phyloP scores from a whole-genome alignment of 2,888 invertebrate genomes.

The Aleiodes leptofemur region DNA sequence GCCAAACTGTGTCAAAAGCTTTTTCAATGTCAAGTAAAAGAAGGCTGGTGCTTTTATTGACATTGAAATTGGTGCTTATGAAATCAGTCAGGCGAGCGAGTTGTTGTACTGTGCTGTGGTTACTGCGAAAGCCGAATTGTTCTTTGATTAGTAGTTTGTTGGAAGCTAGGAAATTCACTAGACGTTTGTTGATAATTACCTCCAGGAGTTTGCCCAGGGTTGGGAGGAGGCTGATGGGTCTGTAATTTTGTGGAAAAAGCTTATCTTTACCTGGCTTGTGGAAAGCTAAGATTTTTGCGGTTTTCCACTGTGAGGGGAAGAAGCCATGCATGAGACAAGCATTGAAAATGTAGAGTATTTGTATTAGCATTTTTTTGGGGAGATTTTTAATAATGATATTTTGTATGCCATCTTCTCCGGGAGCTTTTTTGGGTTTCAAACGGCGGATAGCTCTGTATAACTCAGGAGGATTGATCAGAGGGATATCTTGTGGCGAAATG shows the following conservation, averaged over 20 bases:
- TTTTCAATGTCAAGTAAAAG: no score
- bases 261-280: not conserved
- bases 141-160: not conserved
- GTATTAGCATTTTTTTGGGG: constrained; percentile 13
- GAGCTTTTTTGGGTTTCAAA: constrained; percentile 34
- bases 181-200: not conserved
- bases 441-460: not conserved
- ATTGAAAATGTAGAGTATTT: constrained; percentile 1
- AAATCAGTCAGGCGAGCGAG: not conserved
- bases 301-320: constrained; percentile 2
- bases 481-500: no score
- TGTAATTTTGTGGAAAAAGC: not conserved
- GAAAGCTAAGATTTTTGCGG: not conserved
- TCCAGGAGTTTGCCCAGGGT: not conserved
- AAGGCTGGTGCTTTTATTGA: no score
- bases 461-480: no score
- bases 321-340: not conserved
- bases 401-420: constrained; percentile 32
- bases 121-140: not conserved
- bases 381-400: constrained; percentile 46
- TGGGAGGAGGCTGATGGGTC: not conserved
- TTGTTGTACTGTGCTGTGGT: not conserved
- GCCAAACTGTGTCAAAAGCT: no score
- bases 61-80: no score
- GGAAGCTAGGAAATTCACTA: no score